Evolutionary conservation across 64 coral and sea anemone species (phyloP).

Genomic region (Porites lutea): DNA sequence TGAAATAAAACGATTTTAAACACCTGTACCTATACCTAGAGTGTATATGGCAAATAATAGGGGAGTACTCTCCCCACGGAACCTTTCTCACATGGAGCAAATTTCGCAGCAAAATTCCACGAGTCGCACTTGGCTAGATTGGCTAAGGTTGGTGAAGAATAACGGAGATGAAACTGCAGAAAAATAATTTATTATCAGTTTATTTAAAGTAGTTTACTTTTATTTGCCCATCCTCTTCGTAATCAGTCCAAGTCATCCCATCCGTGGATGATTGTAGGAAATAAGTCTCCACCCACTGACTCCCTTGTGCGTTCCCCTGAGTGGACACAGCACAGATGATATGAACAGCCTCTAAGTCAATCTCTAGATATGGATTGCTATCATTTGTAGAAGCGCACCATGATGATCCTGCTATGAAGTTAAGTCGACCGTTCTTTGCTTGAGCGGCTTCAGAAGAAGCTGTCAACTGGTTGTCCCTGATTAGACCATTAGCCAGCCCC

Average conservation of each 20-base stretch:
- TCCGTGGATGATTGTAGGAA: slow-evolving; percentile 31
- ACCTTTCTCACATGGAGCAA: too few relatives aligned
- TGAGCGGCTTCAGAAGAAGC: slow-evolving; percentile 10
- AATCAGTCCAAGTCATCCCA: slow-evolving; percentile 36
- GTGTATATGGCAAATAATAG: too few relatives aligned
- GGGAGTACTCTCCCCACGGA: too few relatives aligned
- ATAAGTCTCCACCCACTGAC: slow-evolving; percentile 69
- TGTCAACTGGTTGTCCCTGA: neutral
- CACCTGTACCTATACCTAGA: too few relatives aligned
- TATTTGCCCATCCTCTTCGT: neutral
- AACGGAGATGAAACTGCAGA: too few relatives aligned
- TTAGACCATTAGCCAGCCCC: neutral
- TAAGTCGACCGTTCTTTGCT: slow-evolving; percentile 49
- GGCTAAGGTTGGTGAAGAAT: too few relatives aligned
- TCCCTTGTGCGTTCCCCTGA: slow-evolving; percentile 52
- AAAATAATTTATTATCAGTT: too few relatives aligned
- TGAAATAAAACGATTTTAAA: neutral
- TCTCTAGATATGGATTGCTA: slow-evolving; percentile 59
- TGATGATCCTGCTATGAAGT: slow-evolving; percentile 46
- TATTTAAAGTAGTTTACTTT: neutral
- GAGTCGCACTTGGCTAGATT: too few relatives aligned
- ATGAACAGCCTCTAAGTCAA: slow-evolving; percentile 34
- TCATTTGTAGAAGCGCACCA: slow-evolving; percentile 69
- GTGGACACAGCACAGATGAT: slow-evolving; percentile 12
- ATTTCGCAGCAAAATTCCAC: too few relatives aligned